phyloP scores from a whole-genome alignment of 2,888 invertebrate genomes.

The Drymonia ruficornis region DNA sequence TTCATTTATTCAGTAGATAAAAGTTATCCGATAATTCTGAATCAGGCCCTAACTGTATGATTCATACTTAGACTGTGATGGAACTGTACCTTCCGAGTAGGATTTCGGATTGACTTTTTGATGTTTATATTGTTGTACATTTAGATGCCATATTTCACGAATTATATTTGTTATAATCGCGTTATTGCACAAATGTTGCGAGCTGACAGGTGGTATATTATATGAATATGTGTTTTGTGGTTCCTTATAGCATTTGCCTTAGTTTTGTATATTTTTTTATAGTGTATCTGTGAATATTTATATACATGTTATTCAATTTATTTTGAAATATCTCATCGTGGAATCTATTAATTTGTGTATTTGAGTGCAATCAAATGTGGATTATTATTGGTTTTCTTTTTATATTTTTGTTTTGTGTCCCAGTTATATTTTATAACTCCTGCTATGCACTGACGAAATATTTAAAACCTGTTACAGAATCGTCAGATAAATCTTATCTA shows the following conservation, averaged over 20 bases:
- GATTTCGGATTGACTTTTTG: not conserved
- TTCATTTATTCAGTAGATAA: no score
- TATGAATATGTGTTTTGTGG: conserved; percentile 51
- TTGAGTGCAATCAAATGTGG: conserved; percentile 37
- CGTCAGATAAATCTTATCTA: no score
- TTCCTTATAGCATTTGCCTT: conserved; percentile 79
- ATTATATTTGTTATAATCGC: conserved; percentile 17
- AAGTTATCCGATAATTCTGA: no score
- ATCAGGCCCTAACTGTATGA: no score
- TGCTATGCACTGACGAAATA: no score
- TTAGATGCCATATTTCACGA: conserved; percentile 31
- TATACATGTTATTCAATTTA: conserved; percentile 28
- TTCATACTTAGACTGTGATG: no score
- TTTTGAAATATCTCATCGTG: conserved; percentile 34
- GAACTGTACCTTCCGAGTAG: no score
- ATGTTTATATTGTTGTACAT: conserved; percentile 21
- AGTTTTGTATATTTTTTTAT: conserved; percentile 45
- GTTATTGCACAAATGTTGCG: conserved; percentile 20
- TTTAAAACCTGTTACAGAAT: no score
- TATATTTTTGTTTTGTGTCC: conserved; percentile 18
- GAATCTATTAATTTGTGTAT: conserved; percentile 36
- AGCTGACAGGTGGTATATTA: conserved; percentile 27
- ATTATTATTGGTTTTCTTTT: conserved; percentile 16
- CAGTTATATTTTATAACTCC: conserved; percentile 21
- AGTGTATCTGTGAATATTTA: conserved; percentile 36